Evolutionary conservation across 2,888 invertebrate genomes (phyloP), one percentile per base, ranked within the genome.

Genomic region (Synergus umbraculus): DNA sequence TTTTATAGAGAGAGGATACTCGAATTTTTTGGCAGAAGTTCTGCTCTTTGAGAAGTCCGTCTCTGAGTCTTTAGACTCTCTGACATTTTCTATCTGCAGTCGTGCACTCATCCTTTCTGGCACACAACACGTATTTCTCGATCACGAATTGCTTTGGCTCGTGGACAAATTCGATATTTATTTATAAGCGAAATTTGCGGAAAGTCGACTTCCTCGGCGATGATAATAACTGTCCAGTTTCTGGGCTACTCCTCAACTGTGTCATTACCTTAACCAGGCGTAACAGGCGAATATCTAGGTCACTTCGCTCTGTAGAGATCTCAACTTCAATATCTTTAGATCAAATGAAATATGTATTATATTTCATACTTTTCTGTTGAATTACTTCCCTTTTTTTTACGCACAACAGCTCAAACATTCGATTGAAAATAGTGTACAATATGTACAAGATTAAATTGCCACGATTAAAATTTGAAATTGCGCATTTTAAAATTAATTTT

Each of bases 221-320:
- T 54, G 69, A 73, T 73, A 73, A 73, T 54, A 73, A 49, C 69
- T 73, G 69, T 73, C 69, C 69, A 54, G 69, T 73, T 73, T 73
- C 54, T 54, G 49, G 37, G 69, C n/a, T 73, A 49, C 60, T 37
- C 49, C 54, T 54, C 8, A 37, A 37, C 29, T 37, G n/a, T 54
- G 37, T 73, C 37, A 73, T 73, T 54, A 73, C 29, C 69, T 73
- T 49, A 73, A 73, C 37, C 37, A 73, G 29, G n/a, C 46, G 69
- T 73, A 73, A 37, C 37, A 18, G 49, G 10, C 29, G 37, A 73
- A 73, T 73, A 73, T 54, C 54, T 73, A 29, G 69, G 69, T 73
- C 69, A 73, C 54, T 73, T 73, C n/a, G 49, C 49, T 46, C 46
- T 67, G 10, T 22, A 10, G 58, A 58, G 58, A 58, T 9, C 58